These are phyloP conservation scores for Trematomus bernacchii DNA, from an alignment of 2,797 vertebrate species.

Conservation along the genomic window DNA sequence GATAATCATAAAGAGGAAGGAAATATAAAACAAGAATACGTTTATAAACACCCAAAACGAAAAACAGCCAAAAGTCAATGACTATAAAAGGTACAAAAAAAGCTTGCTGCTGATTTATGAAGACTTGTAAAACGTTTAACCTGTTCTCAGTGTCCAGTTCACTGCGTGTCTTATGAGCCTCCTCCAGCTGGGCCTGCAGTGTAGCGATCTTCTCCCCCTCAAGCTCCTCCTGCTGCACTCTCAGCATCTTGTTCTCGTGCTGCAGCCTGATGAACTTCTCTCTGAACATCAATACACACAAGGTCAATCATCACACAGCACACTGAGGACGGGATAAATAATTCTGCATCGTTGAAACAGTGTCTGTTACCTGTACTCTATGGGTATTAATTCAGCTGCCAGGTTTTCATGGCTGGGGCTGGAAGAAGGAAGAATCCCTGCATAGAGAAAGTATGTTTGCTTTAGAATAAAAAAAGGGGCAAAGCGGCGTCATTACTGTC, in stretches of 20 bases:
- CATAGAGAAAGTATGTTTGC: background rate
- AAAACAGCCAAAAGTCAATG: background rate
- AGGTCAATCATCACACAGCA: background rate
- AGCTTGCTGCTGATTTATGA: background rate
- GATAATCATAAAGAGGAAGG: slow-evolving; percentile 10
- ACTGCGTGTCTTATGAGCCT: slow-evolving; percentile 89
- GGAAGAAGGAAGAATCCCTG: slow-evolving; percentile 81
- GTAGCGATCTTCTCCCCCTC: slow-evolving; percentile 90
- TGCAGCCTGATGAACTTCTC: slow-evolving; percentile 96
- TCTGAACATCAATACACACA: slow-evolving; percentile 73
- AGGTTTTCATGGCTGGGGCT: slow-evolving; percentile 92
- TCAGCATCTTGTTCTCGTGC: slow-evolving; percentile 98
- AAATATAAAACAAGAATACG: background rate
- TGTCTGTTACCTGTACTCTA: slow-evolving; percentile 98
- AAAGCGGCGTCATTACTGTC: background rate
- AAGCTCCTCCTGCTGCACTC: slow-evolving; percentile 92
- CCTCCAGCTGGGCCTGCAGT: slow-evolving; percentile 91
- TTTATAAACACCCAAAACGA: background rate
- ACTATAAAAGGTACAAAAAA: background rate
- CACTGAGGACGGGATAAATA: background rate
- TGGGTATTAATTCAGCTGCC: slow-evolving; percentile 95
- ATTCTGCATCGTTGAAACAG: background rate
- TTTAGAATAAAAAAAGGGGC: background rate
- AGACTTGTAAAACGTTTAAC: slow-evolving; percentile 65
- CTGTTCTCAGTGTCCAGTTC: slow-evolving; percentile 95